Evolutionary conservation across 2,797 vertebrate genomes (phyloP).

Genomic region (Mormyrus proboscirostris): DNA sequence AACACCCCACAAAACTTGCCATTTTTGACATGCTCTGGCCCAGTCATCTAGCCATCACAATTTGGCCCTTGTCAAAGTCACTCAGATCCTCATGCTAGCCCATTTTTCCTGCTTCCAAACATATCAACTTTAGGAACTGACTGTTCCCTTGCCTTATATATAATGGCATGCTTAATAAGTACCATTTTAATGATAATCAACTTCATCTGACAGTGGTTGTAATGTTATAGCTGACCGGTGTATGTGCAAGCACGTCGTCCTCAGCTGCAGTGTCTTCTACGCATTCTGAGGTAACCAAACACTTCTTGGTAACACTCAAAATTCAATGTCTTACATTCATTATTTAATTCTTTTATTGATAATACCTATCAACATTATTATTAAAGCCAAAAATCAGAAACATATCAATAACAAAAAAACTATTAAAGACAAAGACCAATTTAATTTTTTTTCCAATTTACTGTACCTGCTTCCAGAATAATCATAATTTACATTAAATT

Average conservation of each 20-base stretch:
- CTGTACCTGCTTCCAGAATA: not conserved
- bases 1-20: not conserved
- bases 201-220: not conserved
- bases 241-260: not conserved
- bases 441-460: not conserved
- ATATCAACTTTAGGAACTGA: not conserved
- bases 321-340: not conserved
- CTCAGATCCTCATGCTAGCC: not conserved
- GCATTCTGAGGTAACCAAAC: not conserved
- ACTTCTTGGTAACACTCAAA: not conserved
- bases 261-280: not conserved
- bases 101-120: not conserved
- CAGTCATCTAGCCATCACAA: not conserved
- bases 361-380: not conserved
- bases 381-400: constrained; percentile 9
- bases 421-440: not conserved
- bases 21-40: not conserved
- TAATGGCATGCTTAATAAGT: not conserved
- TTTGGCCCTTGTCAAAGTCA: not conserved
- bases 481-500: not conserved
- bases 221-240: not conserved
- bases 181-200: not conserved
- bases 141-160: not conserved
- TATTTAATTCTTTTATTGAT: not conserved
- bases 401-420: not conserved